Evolutionary conservation across 1,140 invertebrate species (phyloP).

Genomic region (Zaprionus ghesquierei): DNA sequence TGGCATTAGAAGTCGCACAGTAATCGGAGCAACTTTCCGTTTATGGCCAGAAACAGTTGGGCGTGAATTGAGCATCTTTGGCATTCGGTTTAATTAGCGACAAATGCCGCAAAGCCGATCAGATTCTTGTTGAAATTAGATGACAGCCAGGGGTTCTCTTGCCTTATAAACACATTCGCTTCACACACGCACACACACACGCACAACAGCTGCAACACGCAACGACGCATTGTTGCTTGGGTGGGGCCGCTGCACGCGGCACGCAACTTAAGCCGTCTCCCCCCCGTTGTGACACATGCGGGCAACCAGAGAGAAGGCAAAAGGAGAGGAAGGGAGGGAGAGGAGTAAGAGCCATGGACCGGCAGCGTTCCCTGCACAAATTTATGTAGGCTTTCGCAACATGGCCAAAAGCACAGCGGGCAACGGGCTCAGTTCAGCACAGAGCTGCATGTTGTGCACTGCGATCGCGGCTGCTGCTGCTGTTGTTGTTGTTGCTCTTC

Average conservation of each 20-base stretch:
- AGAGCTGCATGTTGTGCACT: constrained; percentile 11
- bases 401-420: constrained; percentile 60
- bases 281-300: constrained; percentile 3
- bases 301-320: background rate
- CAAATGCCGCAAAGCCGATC: constrained; percentile 53
- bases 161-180: constrained; percentile 36
- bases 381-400: constrained; percentile 54
- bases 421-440: background rate
- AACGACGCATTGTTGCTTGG: constrained; percentile 34
- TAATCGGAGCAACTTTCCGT: constrained; percentile 62
- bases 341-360: background rate
- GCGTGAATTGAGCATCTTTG: constrained; percentile 78
- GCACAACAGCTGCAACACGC: background rate
- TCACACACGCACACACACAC: constrained; percentile 25
- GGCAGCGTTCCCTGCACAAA: constrained; percentile 19
- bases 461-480: constrained; percentile 29
- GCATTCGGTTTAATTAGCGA: constrained; percentile 75
- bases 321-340: background rate
- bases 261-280: constrained; percentile 53
- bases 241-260: constrained; percentile 28
- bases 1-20: constrained; percentile 57
- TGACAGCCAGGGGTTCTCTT: constrained; percentile 14
- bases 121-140: constrained; percentile 57
- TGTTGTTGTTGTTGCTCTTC: constrained; percentile 58
- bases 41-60: constrained; percentile 77